phyloP scores from a whole-genome alignment of 1,140 invertebrate genomes.

The Dolichoris vasculosae region DNA sequence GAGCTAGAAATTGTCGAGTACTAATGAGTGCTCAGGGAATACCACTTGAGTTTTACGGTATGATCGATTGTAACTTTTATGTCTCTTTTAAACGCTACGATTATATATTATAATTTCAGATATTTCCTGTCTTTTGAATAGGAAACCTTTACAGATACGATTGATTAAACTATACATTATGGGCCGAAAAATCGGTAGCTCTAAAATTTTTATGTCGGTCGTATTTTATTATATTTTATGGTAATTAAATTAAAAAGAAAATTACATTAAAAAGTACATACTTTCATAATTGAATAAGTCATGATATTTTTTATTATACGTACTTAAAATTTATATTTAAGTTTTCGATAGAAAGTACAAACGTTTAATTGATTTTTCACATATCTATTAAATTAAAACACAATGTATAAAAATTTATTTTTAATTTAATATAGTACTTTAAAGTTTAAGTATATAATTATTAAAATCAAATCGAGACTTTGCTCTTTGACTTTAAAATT shows the following conservation, averaged over 20 bases:
- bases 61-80: slow-evolving; percentile 16
- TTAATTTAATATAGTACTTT: neutral
- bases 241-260: neutral
- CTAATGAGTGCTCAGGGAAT: neutral
- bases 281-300: too few relatives aligned
- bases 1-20: slow-evolving; percentile 1
- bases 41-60: slow-evolving; percentile 9
- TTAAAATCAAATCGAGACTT: too few relatives aligned
- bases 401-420: neutral
- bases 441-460: too few relatives aligned
- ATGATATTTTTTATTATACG: too few relatives aligned
- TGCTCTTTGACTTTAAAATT: neutral
- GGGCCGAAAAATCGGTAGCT: too few relatives aligned
- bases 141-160: neutral
- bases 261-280: too few relatives aligned
- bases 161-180: neutral
- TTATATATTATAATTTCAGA: slow-evolving; percentile 11
- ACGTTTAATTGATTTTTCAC: neutral
- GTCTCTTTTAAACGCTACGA: neutral
- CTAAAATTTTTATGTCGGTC: too few relatives aligned
- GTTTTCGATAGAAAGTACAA: neutral
- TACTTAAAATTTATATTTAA: neutral
- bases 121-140: neutral
- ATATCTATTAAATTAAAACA: neutral
- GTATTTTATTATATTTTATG: neutral